phyloP scores from a whole-genome alignment of 2,888 invertebrate genomes.

The Torymus auratus region DNA sequence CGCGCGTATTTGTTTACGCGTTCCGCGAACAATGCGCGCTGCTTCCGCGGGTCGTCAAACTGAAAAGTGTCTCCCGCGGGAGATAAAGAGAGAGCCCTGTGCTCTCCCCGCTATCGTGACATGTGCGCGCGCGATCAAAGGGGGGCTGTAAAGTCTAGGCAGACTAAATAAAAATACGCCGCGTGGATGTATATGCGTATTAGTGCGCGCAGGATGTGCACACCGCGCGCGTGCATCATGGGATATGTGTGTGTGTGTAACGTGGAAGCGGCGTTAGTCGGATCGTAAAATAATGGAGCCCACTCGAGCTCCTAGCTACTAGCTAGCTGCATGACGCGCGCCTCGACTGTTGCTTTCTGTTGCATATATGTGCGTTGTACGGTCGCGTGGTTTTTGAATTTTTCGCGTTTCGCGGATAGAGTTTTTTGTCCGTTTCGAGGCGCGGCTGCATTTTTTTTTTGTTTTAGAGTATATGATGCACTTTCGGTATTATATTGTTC shows the following conservation, averaged over 20 bases:
- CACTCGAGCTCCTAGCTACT: background rate
- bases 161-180: constrained; percentile 52
- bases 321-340: background rate
- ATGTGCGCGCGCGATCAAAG: constrained; percentile 45
- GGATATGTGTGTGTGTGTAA: too few relatives aligned
- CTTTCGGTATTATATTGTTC: too few relatives aligned
- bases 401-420: too few relatives aligned
- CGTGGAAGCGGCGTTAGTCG: background rate
- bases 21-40: constrained; percentile 47
- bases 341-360: background rate
- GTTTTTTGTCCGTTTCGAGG: too few relatives aligned
- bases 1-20: constrained; percentile 50
- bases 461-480: too few relatives aligned
- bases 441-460: too few relatives aligned
- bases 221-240: too few relatives aligned
- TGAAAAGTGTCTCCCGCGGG: constrained; percentile 54
- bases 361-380: too few relatives aligned
- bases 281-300: constrained; percentile 47
- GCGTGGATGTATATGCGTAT: constrained; percentile 18
- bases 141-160: constrained; percentile 43
- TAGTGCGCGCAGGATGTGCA: too few relatives aligned
- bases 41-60: constrained; percentile 51
- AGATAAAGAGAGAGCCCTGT: constrained; percentile 43
- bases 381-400: too few relatives aligned
- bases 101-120: constrained; percentile 8